Conservation (phyloP, 2,113 vertebrate species). For the Glaucomys volans region DNA sequence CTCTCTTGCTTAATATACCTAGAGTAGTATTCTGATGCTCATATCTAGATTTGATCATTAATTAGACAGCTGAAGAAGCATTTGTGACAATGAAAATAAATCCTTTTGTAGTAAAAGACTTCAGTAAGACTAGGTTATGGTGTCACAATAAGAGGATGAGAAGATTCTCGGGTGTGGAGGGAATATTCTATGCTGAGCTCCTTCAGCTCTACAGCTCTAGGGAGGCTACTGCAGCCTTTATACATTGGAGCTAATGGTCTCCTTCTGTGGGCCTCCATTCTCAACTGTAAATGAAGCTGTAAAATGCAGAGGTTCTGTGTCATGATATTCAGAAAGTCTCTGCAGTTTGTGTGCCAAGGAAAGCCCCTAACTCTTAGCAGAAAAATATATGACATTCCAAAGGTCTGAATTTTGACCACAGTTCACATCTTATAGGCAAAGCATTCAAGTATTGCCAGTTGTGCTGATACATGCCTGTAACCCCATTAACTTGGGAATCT, state of each 20-base stretch:
- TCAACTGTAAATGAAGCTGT: conserved; percentile 5
- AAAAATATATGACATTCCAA: conserved; percentile 16
- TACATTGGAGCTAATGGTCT: background rate
- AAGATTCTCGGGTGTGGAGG: background rate
- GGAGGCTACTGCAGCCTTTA: background rate
- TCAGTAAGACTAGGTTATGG: background rate
- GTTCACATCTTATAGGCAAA: background rate
- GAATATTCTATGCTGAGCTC: background rate
- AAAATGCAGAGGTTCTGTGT: background rate
- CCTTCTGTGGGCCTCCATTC: background rate
- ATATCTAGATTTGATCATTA: background rate
- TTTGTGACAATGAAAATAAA: background rate
- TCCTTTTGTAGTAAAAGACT: background rate
- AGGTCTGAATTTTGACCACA: conserved; percentile 31
- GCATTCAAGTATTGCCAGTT: background rate
- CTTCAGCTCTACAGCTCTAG: background rate
- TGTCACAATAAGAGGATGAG: background rate
- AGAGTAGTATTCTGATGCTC: background rate
- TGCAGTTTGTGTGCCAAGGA: background rate
- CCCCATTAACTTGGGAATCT: no score
- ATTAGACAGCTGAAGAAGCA: background rate
- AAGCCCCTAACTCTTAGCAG: background rate
- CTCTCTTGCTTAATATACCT: background rate
- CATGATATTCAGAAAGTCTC: background rate
- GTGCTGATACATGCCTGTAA: no score